These are phyloP conservation scores for Oplegnathus fasciatus DNA, from an alignment of 2,113 vertebrate genomes.

Conservation along the genomic window DNA sequence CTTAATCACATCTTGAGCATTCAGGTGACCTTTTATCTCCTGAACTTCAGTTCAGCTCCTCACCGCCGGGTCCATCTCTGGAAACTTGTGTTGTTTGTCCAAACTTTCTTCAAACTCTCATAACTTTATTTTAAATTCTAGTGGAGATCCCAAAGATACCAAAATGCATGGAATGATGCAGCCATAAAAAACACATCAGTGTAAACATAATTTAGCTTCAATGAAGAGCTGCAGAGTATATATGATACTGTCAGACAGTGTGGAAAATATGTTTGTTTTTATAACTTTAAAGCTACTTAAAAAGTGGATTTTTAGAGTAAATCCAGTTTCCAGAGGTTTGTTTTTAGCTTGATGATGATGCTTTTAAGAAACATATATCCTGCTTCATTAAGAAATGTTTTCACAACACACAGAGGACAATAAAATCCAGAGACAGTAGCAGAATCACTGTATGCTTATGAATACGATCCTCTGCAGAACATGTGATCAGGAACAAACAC, in stretches of 20 bases:
- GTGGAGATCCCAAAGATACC: neutral
- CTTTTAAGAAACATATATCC: neutral
- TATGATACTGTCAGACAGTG: constrained; percentile 32
- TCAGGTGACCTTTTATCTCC: neutral
- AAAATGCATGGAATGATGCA: constrained; percentile 20
- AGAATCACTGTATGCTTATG: neutral
- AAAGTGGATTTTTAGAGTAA: neutral
- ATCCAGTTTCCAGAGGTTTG: constrained; percentile 4
- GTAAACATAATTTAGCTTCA: neutral
- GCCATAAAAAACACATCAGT: neutral
- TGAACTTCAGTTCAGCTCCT: neutral
- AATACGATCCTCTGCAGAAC: neutral
- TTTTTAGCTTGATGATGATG: constrained; percentile 1
- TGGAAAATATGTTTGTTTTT: neutral
- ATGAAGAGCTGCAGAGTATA: constrained; percentile 1
- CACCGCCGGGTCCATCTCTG: neutral
- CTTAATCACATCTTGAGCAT: neutral
- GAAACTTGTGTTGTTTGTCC: neutral
- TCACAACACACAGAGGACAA: neutral
- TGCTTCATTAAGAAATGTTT: constrained; percentile 13
- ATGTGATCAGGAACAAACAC: neutral
- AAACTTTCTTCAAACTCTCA: neutral
- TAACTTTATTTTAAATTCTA: neutral
- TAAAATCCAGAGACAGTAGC: neutral
- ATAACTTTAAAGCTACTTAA: constrained; percentile 36